Evolutionary conservation across 2,888 invertebrate species (phyloP), one percentile per base, ranked within the genome.

Genomic region (Stenodera caucasica): DNA sequence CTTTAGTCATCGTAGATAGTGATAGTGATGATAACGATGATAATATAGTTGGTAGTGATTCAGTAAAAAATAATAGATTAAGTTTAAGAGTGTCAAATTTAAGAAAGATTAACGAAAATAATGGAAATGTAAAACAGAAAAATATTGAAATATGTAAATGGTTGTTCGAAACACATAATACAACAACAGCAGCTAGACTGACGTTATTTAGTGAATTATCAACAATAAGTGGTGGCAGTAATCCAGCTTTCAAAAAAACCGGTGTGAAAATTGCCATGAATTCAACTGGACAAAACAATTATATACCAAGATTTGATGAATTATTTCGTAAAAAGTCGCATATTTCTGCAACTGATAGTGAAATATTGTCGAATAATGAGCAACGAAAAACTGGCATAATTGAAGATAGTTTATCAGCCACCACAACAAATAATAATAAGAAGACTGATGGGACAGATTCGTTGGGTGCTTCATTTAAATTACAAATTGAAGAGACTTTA

Each of bases 201-300:
- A 72, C 72, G 23, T 50, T 65, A 52, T 76, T 72, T 61, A 73
- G 70, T 58, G 72, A 74, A 57, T 57, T 74, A 6, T 75, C 75
- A 37, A 67, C 71, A 32, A 72, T 76, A 58, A 65, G 54, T 54
- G 69, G 68, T 51, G 63, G 51, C 6, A 53, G 53, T 15, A 57
- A 63, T 56, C 66, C 60, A 49, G 14, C 18, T 55, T 58, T 32
- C 18, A 62, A 51, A 26, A 53, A 60, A 37, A 37, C 63, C 40
- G 64, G 64, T 33, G 63, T 55, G 18, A 60, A 57, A 51, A 53
- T 57, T 45, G 73, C 72, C 57, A 62, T 65, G 26, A 75, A 71
- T 67, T 75, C 75, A 9, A 75, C 75, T 7, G 68, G 70, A 57
- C 49, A 68, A 26, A 62, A 68, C n/a, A 30, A 51, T 21, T 23